Conservation (phyloP, 2,888 invertebrate species). For the Macropis europaea region DNA sequence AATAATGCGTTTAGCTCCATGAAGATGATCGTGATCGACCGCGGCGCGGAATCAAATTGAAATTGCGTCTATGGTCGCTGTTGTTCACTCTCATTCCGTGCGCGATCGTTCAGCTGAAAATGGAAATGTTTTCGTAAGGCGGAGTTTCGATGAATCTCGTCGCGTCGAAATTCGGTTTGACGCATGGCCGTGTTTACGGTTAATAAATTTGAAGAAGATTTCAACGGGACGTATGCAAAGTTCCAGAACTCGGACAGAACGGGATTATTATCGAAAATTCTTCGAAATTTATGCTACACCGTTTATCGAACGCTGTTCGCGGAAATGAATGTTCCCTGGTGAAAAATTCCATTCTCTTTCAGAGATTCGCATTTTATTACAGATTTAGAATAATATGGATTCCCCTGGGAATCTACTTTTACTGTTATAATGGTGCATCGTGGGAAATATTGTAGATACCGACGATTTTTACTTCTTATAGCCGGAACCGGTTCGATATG, state of each 20-base stretch:
- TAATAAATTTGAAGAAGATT: not conserved
- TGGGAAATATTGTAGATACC: too few relatives aligned
- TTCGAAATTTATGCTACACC: not conserved
- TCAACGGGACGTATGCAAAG: not conserved
- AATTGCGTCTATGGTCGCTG: too few relatives aligned
- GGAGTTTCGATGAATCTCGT: too few relatives aligned
- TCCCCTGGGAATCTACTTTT: too few relatives aligned
- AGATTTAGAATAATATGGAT: not conserved
- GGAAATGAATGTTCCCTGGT: conserved; percentile 5
- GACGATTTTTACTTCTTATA: too few relatives aligned
- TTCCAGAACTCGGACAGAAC: not conserved
- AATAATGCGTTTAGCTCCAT: not conserved
- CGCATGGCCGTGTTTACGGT: not conserved
- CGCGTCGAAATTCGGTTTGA: too few relatives aligned
- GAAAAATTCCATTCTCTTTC: conserved; percentile 10
- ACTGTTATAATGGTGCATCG: too few relatives aligned
- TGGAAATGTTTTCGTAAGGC: too few relatives aligned
- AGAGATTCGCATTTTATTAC: not conserved
- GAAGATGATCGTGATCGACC: not conserved
- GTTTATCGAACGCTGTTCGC: not conserved
- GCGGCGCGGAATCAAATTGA: not conserved
- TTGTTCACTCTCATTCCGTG: too few relatives aligned
- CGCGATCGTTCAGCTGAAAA: too few relatives aligned
- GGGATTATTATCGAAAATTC: not conserved
- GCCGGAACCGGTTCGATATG: too few relatives aligned